Evolutionary conservation across 2,797 vertebrate genomes (phyloP), one percentile per base, ranked within the genome.

Genomic region (Karalla daura): DNA sequence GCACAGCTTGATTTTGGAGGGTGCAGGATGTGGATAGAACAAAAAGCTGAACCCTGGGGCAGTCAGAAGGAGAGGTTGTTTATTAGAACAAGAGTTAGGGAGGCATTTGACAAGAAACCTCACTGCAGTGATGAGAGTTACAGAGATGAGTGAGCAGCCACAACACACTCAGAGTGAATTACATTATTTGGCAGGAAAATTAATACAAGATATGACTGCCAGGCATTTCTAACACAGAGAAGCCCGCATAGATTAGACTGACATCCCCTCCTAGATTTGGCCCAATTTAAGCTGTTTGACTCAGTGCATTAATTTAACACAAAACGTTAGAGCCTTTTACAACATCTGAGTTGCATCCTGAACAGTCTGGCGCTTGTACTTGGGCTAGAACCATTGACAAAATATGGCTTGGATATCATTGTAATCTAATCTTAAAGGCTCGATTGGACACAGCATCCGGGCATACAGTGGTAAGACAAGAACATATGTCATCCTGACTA

Each of bases 341-440:
- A 36, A 64, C 63, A 74, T 58, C 54, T 68, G 44, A 44, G 55
- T 73, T 46, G 59, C 41, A 60, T 51, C 5, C 28, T 36, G 51
- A 74, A 40, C 33, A 39, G 50, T 4, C 1, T 53, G 23, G 59
- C 46, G 23, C 9, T 33, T 41, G 2, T 15, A 37, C 23, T 28
- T 28, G 23, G 12, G 35, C 14, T 36, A 20, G 10, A 63, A 9
- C 18, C 51, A 3, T 1, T 14, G 28, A 35, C 13, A 2, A 17
- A 5, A 55, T 45, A 36, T 25, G 32, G 12, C 50, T 35, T 12
- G 36, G 47, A 58, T 2, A 33, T 67, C 23, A 30, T 39, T 35
- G 37, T 14, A 17, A 6, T 17, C 3, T 62, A 24, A 49, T 58
- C 36, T 59, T 6, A 37, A 50, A 5, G 8, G 18, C 23, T 23